Conservation (phyloP, 2,888 invertebrate species). For the Tachystola acroxantha region DNA sequence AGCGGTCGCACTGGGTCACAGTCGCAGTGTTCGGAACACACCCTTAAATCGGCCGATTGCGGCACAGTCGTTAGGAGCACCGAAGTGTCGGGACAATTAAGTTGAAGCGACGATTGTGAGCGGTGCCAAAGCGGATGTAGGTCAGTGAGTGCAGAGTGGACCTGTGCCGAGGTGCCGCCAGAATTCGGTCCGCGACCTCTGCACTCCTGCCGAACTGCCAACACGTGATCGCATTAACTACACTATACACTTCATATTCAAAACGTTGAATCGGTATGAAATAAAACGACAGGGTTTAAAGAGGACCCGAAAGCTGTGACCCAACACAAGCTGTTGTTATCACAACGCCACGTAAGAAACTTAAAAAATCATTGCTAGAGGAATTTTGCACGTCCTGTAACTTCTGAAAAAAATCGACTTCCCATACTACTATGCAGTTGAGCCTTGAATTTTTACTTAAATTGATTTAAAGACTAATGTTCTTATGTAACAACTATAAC, state of each 20-base stretch:
- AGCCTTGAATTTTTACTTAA: no score
- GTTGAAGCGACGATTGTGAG: slow-evolving; percentile 76
- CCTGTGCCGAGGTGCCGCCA: slow-evolving; percentile 58
- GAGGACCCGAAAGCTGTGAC: no score
- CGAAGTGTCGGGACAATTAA: slow-evolving; percentile 77
- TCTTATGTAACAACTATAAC: no score
- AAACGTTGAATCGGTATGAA: background rate
- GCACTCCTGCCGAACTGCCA: slow-evolving; percentile 42
- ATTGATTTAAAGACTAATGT: no score
- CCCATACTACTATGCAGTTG: no score
- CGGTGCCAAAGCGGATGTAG: slow-evolving; percentile 77
- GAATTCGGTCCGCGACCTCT: slow-evolving; percentile 43
- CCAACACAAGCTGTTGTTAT: no score
- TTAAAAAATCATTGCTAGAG: no score
- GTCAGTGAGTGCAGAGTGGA: slow-evolving; percentile 69
- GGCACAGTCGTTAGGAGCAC: slow-evolving; percentile 71
- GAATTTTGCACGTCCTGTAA: no score
- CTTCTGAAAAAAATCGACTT: no score
- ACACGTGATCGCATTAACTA: slow-evolving; percentile 11
- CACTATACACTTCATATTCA: background rate
- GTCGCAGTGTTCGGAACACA: slow-evolving; percentile 46
- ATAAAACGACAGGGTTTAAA: no score
- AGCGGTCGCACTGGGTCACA: slow-evolving; percentile 13
- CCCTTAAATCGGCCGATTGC: slow-evolving; percentile 73
- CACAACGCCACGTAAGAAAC: no score